phyloP scores from a whole-genome alignment of 2,888 invertebrate genomes.

The Cantharis flavilabris region DNA sequence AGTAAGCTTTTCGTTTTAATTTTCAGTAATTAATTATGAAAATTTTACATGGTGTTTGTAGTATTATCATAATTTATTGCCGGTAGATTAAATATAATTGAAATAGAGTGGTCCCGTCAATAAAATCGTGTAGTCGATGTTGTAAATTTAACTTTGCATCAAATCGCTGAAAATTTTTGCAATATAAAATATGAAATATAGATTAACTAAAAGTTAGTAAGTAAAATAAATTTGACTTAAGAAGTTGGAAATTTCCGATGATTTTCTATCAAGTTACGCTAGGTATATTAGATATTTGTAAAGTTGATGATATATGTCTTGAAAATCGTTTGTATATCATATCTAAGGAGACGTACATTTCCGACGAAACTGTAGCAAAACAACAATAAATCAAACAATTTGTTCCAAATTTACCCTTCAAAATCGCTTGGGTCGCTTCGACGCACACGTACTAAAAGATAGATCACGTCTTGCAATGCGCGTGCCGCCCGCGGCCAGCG shows the following conservation, averaged over 20 bases:
- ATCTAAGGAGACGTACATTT: slow-evolving; percentile 38
- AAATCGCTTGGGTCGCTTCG: slow-evolving; percentile 42
- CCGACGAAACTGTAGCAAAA: slow-evolving; percentile 40
- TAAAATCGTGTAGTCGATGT: background rate
- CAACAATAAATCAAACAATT: slow-evolving; percentile 48
- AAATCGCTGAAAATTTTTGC: background rate
- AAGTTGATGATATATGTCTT: slow-evolving; percentile 29
- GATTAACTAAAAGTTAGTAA: background rate
- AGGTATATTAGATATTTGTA: slow-evolving; percentile 24
- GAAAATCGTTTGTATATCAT: slow-evolving; percentile 36
- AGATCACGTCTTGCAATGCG: slow-evolving; percentile 44
- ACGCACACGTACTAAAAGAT: slow-evolving; percentile 43
- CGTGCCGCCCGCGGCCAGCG: slow-evolving; percentile 43
- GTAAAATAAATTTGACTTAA: background rate
- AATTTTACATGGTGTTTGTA: background rate
- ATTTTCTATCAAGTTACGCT: slow-evolving; percentile 2
- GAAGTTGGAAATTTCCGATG: background rate
- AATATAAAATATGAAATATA: background rate
- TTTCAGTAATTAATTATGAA: background rate
- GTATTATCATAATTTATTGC: background rate
- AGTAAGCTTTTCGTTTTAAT: background rate
- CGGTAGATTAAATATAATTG: background rate
- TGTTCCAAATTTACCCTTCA: slow-evolving; percentile 45
- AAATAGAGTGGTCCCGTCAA: background rate
- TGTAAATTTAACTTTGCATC: background rate